Percentiles rank a stretch among this genome's conserved stretches.
These are phyloP conservation scores for Thalassophryne amazonica DNA, from an alignment of 2,797 vertebrate species.

Conservation along the genomic window DNA sequence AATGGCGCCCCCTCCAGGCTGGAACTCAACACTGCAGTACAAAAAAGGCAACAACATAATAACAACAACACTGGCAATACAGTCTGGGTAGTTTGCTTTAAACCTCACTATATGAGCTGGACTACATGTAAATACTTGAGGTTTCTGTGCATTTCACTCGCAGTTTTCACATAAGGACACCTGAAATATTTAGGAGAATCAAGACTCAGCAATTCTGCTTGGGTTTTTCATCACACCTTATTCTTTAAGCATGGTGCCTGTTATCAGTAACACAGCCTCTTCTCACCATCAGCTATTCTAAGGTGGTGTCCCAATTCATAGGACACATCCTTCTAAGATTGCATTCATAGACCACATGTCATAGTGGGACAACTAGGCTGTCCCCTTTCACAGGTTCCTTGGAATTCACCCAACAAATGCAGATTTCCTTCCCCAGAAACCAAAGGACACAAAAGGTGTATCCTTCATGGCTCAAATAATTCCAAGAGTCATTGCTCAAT, in stretches of 20 bases:
- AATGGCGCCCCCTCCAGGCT: slow-evolving; percentile 71
- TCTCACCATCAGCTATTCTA: background rate
- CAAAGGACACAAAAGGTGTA: no score
- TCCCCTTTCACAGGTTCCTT: no score
- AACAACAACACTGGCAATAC: background rate
- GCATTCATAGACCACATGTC: no score
- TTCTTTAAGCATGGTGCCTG: background rate
- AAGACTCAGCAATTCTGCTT: slow-evolving; percentile 5
- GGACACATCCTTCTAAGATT: no score
- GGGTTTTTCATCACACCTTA: no score
- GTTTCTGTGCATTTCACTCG: background rate
- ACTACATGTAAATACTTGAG: background rate
- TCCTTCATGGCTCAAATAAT: no score
- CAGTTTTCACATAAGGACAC: background rate
- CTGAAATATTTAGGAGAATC: background rate
- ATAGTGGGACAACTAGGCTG: no score
- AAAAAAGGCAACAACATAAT: background rate
- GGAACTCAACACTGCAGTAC: slow-evolving; percentile 58
- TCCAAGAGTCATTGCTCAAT: no score
- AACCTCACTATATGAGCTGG: background rate
- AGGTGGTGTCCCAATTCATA: no score
- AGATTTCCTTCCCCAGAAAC: no score
- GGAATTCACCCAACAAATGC: no score
- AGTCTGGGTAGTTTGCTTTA: background rate
- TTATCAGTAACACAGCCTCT: background rate